Base-by-base conservation (phyloP, 1,140 invertebrate genomes). In the Philotrypesis tridentata region DNA sequence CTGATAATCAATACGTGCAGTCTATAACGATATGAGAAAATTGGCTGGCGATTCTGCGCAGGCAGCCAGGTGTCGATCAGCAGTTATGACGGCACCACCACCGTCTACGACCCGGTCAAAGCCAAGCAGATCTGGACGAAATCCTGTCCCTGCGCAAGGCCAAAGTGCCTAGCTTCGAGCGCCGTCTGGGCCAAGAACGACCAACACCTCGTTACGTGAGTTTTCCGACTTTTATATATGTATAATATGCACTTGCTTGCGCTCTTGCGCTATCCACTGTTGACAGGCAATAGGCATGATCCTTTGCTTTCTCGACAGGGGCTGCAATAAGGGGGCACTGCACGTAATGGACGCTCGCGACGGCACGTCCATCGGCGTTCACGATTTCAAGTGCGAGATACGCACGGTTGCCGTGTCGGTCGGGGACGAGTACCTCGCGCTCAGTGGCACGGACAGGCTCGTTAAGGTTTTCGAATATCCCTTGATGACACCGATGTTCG, bases 171-270 rank as follows among this genome's bases (percentile, higher is more conserved):
- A 23, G 79, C 83, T 0, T 25, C 29, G 12, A 85, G 84, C 27
- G 37, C 86, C 3, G 79, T 80, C 61, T 89, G 88, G 88, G 84
- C 84, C 6, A 68, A 83, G 9, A 8, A 80, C 0, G 87, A 89
- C 37, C 67, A 71, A 25, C 68, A 82, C 1, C 71, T 89, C 2
- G 67, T 89, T 7, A 83, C 61, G 89, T 89, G 72, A 87, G 80
- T 72, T 63, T 79, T 55, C 33, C 33, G 9, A 5, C 33, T 3
- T 37, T 3, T 37, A 37, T 27, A 25, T 29, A 9, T 55, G 21
- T 27, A 25, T 25, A 25, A 5, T 27, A 27, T 2, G 1, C 17
- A n/a, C 21, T 6, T 55, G 17, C 12, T 4, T 21, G 6, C 3
- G 33, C 3, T 37, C n/a, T 37, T 37, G 55, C n/a, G 55, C 4